phyloP scores from a whole-genome alignment of 2,888 invertebrate species.

The Timema podura region DNA sequence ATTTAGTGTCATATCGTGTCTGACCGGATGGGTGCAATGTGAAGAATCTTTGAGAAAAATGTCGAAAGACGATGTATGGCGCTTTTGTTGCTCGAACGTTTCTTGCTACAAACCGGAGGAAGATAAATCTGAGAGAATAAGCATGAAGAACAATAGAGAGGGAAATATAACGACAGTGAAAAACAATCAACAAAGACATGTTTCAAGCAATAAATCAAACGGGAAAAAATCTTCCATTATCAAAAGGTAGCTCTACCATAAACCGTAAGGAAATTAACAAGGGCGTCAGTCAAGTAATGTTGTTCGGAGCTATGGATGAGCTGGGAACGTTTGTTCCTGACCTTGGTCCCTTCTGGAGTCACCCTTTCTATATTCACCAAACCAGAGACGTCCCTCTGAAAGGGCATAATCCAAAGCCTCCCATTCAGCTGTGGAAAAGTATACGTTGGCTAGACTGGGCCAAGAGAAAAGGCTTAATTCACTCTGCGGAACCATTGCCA shows the following conservation, averaged over 20 bases:
- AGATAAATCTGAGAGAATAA: no score
- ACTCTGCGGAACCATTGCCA: neutral
- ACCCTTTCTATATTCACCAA: constrained; percentile 17
- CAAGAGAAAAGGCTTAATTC: constrained; percentile 19
- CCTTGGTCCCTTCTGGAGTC: neutral
- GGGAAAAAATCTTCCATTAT: no score
- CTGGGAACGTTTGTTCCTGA: neutral
- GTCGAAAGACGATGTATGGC: neutral
- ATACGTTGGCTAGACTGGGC: constrained; percentile 29
- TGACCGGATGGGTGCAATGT: constrained; percentile 45
- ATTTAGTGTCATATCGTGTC: constrained; percentile 45
- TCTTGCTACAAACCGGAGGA: no score
- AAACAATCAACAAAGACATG: neutral
- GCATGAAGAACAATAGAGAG: neutral
- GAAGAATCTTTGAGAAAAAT: constrained; percentile 11
- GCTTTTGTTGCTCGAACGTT: no score
- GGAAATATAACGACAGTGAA: neutral
- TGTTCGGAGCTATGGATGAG: constrained; percentile 15
- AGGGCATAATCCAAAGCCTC: constrained; percentile 9
- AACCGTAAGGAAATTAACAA: neutral
- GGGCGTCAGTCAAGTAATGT: neutral
- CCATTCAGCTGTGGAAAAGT: constrained; percentile 27
- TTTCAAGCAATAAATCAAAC: no score
- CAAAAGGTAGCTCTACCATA: no score
- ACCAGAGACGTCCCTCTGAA: constrained; percentile 17